phyloP scores from a whole-genome alignment of 1,140 invertebrate species.

The Teleogryllus occipitalis region DNA sequence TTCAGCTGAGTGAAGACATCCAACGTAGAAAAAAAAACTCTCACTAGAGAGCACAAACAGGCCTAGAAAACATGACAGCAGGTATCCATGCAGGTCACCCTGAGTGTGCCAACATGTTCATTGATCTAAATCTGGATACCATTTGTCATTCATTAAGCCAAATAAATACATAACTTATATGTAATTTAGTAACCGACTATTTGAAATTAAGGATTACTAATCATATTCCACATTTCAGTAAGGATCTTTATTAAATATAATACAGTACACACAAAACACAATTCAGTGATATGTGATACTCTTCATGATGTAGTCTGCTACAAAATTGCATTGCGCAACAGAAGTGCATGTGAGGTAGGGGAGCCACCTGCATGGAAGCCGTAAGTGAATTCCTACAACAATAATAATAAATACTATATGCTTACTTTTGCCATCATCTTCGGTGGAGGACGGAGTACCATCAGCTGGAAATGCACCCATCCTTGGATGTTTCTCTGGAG shows the following conservation, averaged over 20 bases:
- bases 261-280: neutral
- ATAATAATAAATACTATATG: constrained; percentile 9
- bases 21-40: no score
- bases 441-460: neutral
- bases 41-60: no score
- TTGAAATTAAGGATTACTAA: neutral
- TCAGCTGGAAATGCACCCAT: constrained; percentile 16
- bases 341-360: neutral
- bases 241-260: neutral
- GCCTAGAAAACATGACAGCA: neutral
- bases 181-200: neutral
- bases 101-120: no score
- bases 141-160: no score
- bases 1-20: no score
- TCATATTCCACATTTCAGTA: neutral
- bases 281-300: neutral
- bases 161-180: no score
- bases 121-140: no score
- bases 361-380: neutral
- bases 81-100: neutral
- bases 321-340: neutral
- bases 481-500: constrained; percentile 21
- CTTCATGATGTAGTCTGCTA: neutral
- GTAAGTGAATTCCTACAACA: neutral
- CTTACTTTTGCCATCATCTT: constrained; percentile 22